Conservation (phyloP, 2,888 invertebrate species). For the Sericinus montela region DNA sequence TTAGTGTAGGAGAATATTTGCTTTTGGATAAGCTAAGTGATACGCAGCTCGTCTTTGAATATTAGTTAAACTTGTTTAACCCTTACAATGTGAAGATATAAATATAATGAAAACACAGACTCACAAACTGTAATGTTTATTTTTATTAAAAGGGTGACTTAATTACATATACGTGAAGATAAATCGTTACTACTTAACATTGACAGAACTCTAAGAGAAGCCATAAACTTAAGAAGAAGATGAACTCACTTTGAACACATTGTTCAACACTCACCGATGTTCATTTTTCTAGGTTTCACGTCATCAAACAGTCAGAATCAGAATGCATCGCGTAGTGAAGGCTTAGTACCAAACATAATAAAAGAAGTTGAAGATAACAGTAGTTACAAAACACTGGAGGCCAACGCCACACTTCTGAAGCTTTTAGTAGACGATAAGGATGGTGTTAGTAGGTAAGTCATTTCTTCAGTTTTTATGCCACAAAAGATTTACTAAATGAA, state of each 20-base stretch:
- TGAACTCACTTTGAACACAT: too few relatives aligned
- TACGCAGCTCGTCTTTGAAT: constrained; percentile 21
- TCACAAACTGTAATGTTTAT: too few relatives aligned
- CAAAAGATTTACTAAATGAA: too few relatives aligned
- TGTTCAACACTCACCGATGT: background rate
- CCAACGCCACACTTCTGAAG: constrained; percentile 66
- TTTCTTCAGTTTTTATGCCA: background rate
- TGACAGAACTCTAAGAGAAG: too few relatives aligned
- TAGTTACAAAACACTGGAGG: constrained; percentile 70
- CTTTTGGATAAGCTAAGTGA: constrained; percentile 46
- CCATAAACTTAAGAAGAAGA: too few relatives aligned
- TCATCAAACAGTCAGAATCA: constrained; percentile 39
- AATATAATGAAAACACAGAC: too few relatives aligned
- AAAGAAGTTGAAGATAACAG: constrained; percentile 72
- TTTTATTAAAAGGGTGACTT: too few relatives aligned
- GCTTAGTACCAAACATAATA: constrained; percentile 47
- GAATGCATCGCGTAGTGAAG: constrained; percentile 33
- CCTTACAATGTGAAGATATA: too few relatives aligned
- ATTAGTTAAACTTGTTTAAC: too few relatives aligned
- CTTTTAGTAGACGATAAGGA: constrained; percentile 65
- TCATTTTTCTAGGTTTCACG: constrained; percentile 38
- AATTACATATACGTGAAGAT: too few relatives aligned
- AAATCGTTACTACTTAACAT: too few relatives aligned
- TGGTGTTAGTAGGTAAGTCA: constrained; percentile 63
- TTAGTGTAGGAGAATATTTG: constrained; percentile 36